Base-by-base conservation (phyloP, 2,797 vertebrate genomes). In the Mormyrops attenuatus region DNA sequence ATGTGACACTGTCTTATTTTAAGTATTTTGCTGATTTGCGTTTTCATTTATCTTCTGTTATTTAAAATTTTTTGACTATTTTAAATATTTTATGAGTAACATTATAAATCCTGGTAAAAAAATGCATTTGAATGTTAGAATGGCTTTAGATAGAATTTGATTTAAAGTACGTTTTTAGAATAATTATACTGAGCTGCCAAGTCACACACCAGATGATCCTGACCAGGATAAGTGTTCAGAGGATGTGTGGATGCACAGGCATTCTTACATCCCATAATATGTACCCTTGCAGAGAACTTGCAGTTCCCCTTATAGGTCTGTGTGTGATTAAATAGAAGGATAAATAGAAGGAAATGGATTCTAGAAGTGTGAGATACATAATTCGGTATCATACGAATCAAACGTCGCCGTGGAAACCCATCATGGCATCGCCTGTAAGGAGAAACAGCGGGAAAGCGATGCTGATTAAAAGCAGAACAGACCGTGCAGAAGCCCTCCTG, bases 361-460 rank as follows among this genome's bases (percentile, higher is more conserved):
- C 34, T 44, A n/a, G 17, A 80, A 44, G 20, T 44, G 38, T 44
- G 73, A 80, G 41, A 44, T 41, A 8, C 44, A 44, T 34, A 50
- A 84, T 52, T 20, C 50, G 44, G 20, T n/a, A 66, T 63, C 55
- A 26, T n/a, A 44, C 20, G 20, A 44, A 11, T 80, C 15, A 52
- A 66, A 63, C 3, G 9, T 41, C n/a, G 41, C 20, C 15, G 13
- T 44, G 86, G 49, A 69, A 80, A 77, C 34, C 17, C 84, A 53
- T 60, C 17, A 66, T 3, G 15, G 94, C 93, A 94, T 93, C 1
- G 95, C 47, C 38, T 15, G 9, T 85, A 49, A 57, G 30, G 94
- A 94, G 93, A 93, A 94, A 94, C 91, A 89, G 88, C 94, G 93
- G 92, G 95, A 94, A 94, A 94, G 94, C 91, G 91, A 94, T 85